Conservation (phyloP, 1,140 invertebrate genomes). For the Euura lappo region DNA sequence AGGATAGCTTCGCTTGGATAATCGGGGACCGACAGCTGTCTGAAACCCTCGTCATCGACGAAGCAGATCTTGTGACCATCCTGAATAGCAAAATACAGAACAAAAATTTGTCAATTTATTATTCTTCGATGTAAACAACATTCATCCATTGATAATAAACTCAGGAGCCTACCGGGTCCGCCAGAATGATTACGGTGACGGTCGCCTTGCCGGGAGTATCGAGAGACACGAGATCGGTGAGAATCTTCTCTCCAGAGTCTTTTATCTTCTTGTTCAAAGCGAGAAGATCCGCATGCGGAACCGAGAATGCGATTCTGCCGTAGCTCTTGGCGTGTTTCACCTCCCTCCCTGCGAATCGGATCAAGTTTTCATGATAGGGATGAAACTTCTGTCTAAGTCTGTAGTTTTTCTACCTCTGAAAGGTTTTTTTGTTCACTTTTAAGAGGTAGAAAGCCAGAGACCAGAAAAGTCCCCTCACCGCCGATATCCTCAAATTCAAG, state of each 20-base stretch:
- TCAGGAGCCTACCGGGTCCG: conserved; percentile 77
- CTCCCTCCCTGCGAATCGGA: conserved; percentile 58
- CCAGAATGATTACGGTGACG: conserved; percentile 93
- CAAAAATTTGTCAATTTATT: conserved; percentile 10
- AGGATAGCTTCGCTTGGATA: conserved; percentile 80
- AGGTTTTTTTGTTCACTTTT: conserved; percentile 10
- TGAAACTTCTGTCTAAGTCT: not conserved
- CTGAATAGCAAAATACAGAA: conserved; percentile 53
- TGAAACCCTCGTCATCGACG: conserved; percentile 95
- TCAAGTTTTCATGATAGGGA: conserved; percentile 17
- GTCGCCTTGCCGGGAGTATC: conserved; percentile 97
- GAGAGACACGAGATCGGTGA: conserved; percentile 87
- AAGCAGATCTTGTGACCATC: conserved; percentile 99
- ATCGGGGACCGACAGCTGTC: conserved; percentile 87
- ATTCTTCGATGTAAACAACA: conserved; percentile 4
- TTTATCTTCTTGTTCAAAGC: conserved; percentile 78
- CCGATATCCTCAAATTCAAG: conserved; percentile 77
- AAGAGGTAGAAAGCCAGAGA: conserved; percentile 12
- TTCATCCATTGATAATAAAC: not conserved
- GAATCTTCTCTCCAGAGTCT: conserved; percentile 75
- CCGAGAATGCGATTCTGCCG: conserved; percentile 94
- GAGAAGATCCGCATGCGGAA: conserved; percentile 77
- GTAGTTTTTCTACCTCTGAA: not conserved
- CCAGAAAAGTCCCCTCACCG: conserved; percentile 55
- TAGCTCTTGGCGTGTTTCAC: conserved; percentile 91